Evolutionary conservation across 2,797 vertebrate species (phyloP).

Genomic region (Coregonus ussuriensis): DNA sequence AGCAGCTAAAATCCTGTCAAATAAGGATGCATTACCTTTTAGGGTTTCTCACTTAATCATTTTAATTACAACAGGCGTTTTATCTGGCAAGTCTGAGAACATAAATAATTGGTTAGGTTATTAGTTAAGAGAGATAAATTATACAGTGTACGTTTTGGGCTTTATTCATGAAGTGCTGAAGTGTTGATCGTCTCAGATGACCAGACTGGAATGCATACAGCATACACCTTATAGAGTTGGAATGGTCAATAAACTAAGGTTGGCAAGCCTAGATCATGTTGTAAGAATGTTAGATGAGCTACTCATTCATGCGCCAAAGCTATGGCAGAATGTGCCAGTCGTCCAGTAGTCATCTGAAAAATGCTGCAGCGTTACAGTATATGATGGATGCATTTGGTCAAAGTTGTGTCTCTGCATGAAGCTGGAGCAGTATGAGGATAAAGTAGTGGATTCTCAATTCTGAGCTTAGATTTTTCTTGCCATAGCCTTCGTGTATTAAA

Average conservation of each 20-base stretch:
- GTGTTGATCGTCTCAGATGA: not conserved
- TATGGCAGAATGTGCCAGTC: no score
- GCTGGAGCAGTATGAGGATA: no score
- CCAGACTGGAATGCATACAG: not conserved
- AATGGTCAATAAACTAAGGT: not conserved
- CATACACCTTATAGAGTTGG: not conserved
- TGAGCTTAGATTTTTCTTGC: no score
- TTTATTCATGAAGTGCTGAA: not conserved
- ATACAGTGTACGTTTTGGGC: not conserved
- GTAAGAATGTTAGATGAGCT: no score
- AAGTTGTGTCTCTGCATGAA: no score
- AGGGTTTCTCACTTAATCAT: constrained; percentile 76
- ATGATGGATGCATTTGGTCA: no score
- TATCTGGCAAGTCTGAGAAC: constrained; percentile 68
- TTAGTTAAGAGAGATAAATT: not conserved
- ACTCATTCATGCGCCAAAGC: no score
- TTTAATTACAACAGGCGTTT: constrained; percentile 75
- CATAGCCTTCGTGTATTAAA: no score
- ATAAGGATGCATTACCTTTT: constrained; percentile 66
- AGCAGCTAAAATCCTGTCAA: no score
- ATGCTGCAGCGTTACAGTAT: no score
- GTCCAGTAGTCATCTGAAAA: no score
- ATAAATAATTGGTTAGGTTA: constrained; percentile 65
- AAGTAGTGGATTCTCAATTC: no score
- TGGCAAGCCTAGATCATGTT: not conserved